Conservation (phyloP, 1,140 invertebrate species). For the Heliothis subflexa region DNA sequence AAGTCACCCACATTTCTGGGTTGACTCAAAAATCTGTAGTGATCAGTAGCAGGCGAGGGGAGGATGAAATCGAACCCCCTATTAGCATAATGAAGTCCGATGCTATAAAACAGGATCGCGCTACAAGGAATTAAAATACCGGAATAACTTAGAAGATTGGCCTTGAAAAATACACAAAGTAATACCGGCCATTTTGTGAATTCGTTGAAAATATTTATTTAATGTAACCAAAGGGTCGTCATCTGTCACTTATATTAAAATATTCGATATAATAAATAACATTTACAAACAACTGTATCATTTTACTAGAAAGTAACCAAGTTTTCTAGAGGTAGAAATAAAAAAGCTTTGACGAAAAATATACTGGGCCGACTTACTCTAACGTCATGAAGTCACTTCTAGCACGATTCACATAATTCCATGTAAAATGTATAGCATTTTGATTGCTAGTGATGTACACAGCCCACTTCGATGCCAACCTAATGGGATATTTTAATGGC, state of each 20-base stretch:
- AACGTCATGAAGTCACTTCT: conserved; percentile 39
- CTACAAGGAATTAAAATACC: conserved; percentile 47
- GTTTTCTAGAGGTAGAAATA: too few species aligned
- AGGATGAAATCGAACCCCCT: conserved; percentile 67
- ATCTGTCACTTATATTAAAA: too few species aligned
- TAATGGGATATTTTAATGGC: conserved; percentile 70
- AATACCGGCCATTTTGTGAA: too few species aligned
- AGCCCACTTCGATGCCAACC: conserved; percentile 65
- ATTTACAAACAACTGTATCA: too few species aligned
- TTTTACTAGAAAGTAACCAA: too few species aligned
- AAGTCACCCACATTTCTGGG: conserved; percentile 12
- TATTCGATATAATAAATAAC: too few species aligned
- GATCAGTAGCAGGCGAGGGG: conserved; percentile 45
- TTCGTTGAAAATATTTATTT: too few species aligned
- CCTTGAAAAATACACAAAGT: too few species aligned
- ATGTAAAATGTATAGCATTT: conserved; percentile 58
- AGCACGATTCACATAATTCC: conserved; percentile 42
- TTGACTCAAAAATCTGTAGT: conserved; percentile 33
- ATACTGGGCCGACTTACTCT: neutral
- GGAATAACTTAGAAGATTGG: neutral
- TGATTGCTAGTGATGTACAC: conserved; percentile 64
- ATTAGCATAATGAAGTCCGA: conserved; percentile 82
- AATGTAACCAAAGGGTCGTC: too few species aligned
- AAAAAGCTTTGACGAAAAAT: neutral
- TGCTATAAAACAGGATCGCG: conserved; percentile 73